Conservation (phyloP, 2,797 vertebrate genomes). For the Mareca penelope region DNA sequence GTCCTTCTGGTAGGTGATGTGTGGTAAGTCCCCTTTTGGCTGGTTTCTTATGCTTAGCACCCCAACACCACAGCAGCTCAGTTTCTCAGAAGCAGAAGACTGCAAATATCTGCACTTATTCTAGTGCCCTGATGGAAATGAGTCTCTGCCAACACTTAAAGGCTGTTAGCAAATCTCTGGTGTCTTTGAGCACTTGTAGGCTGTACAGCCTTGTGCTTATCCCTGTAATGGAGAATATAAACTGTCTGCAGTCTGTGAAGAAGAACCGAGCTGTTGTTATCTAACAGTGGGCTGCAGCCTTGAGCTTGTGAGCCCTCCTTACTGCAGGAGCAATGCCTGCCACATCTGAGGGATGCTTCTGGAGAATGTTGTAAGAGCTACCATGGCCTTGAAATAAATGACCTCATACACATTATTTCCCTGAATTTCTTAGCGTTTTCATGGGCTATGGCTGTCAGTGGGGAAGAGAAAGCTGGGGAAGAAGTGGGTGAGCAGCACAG, state of each 20-base stretch:
- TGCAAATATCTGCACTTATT: neutral
- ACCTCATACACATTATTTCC: neutral
- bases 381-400: neutral
- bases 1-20: neutral
- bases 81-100: neutral
- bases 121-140: neutral
- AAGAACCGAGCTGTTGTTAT: neutral
- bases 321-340: neutral
- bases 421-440: neutral
- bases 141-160: neutral
- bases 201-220: neutral
- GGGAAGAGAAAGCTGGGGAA: neutral
- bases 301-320: neutral
- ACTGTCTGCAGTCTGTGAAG: neutral
- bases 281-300: neutral
- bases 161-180: neutral
- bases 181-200: neutral
- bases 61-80: neutral
- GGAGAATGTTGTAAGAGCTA: neutral
- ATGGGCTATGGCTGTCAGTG: neutral
- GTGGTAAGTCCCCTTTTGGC: neutral
- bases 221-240: neutral
- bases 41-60: neutral
- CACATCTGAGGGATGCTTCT: neutral
- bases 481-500: neutral